Evolutionary conservation across 2,797 vertebrate species (phyloP), one percentile per base, ranked within the genome.

Genomic region (Nannoperca obscura): DNA sequence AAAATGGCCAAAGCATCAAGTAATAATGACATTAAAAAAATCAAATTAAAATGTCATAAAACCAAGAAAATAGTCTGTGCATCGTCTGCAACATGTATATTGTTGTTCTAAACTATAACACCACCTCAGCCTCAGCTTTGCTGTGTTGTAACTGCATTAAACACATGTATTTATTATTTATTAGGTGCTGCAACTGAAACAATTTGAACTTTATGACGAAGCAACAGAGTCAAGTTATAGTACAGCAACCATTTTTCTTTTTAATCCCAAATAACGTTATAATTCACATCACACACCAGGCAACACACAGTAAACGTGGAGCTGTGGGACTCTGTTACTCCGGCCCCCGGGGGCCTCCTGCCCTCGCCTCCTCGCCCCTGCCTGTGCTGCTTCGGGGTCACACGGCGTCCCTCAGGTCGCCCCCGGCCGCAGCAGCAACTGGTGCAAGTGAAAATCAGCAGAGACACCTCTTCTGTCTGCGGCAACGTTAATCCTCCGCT

Each of bases 401-500:
- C 27, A 15, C 4, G 4, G 22, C 14, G 5, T 52, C 66, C 44
- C 24, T 32, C 36, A 67, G 34, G 27, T 66, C 42, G 5, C 22
- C 30, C 47, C 8, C 36, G 60, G 11, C 61, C 22, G 72, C 62
- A 32, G 55, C 24, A 27, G 24, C 24, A 27, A 27, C 24, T 27
- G 24, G 24, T 27, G 24, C 24, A 27, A 76, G 44, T 40, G 24
- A 12, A 53, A 62, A 50, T 30, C 57, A 44, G 58, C 2, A 2
- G 50, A 66, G 75, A 74, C 73, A 55, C 66, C 53, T 79, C 72
- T 7, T 75, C 80, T 61, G 63, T 78, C 71, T 36, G 27, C 64
- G 1, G 17, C 11, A 0, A 10, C 36, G 30, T 55, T 49, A 22
- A 67, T 38, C 32, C 53, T 71, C 65, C 19, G 40, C 69, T 73